Percentiles rank a stretch among this genome's conserved stretches.
Evolutionary conservation across 1,140 invertebrate genomes (phyloP).

Genomic region (Cydia pomonella): DNA sequence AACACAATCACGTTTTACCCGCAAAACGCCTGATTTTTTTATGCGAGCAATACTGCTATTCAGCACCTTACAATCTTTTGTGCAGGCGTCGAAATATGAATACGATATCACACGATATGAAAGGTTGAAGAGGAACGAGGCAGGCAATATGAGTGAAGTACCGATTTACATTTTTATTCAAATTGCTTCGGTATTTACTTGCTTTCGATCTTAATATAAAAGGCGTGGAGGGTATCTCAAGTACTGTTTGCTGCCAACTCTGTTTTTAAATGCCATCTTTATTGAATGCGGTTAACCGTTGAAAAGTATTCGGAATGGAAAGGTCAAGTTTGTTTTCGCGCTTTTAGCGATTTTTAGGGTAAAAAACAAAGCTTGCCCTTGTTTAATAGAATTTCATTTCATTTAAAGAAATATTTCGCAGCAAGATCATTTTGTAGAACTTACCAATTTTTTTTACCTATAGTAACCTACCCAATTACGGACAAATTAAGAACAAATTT

Average conservation of each 20-base stretch:
- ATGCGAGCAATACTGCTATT: constrained; percentile 11
- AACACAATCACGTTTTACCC: background rate
- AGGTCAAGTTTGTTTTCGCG: background rate
- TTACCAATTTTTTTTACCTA: too few relatives aligned
- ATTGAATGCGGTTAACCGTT: background rate
- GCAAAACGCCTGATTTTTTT: background rate
- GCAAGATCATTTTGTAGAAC: too few relatives aligned
- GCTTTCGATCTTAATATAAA: constrained; percentile 7
- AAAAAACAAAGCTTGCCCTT: too few relatives aligned
- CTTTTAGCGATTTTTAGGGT: too few relatives aligned
- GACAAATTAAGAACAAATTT: too few relatives aligned
- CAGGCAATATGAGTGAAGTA: constrained; percentile 9
- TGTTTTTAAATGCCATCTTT: background rate
- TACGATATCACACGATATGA: constrained; percentile 6
- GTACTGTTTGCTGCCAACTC: background rate
- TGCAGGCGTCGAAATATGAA: constrained; percentile 16
- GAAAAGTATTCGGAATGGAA: background rate
- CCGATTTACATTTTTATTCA: constrained; percentile 12
- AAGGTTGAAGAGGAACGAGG: constrained; percentile 3
- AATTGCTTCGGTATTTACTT: constrained; percentile 16
- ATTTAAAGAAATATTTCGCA: too few relatives aligned
- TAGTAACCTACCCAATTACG: too few relatives aligned
- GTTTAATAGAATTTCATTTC: too few relatives aligned
- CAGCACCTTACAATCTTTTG: constrained; percentile 9
- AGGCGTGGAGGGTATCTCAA: background rate